Evolutionary conservation across 2,797 vertebrate genomes (phyloP).

Genomic region (Danio aesculapii): DNA sequence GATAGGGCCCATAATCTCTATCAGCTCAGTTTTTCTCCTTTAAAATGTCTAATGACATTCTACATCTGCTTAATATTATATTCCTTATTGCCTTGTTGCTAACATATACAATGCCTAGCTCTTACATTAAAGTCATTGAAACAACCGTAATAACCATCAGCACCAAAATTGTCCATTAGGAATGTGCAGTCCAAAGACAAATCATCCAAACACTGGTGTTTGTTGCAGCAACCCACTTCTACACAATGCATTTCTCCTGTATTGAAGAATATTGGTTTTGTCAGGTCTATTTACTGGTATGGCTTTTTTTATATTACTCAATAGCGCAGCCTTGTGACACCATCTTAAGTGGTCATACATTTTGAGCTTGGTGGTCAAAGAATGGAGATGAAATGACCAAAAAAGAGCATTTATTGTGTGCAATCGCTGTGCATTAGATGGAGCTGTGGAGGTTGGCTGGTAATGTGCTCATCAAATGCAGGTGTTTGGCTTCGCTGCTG

Average conservation of each 20-base stretch:
- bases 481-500: neutral
- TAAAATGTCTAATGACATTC: neutral
- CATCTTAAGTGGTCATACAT: neutral
- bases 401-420: too few species aligned
- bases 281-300: slow-evolving; percentile 5
- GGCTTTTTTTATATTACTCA: neutral
- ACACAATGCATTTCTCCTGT: neutral
- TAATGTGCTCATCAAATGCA: slow-evolving; percentile 4
- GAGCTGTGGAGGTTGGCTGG: neutral
- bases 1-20: too few species aligned
- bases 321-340: neutral
- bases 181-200: slow-evolving; percentile 2
- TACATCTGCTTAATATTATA: neutral
- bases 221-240: neutral
- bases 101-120: neutral
- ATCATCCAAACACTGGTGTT: neutral
- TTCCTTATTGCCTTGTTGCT: neutral
- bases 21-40: too few species aligned
- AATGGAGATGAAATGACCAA: slow-evolving; percentile 5
- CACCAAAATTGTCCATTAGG: slow-evolving; percentile 7
- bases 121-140: slow-evolving; percentile 20
- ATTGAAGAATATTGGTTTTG: slow-evolving; percentile 5
- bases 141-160: neutral
- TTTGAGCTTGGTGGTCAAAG: neutral
- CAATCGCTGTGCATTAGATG: neutral